Percentiles rank a stretch among this genome's conserved stretches.
Conservation (phyloP, 2,888 invertebrate genomes). For the Diaphora mendica region DNA sequence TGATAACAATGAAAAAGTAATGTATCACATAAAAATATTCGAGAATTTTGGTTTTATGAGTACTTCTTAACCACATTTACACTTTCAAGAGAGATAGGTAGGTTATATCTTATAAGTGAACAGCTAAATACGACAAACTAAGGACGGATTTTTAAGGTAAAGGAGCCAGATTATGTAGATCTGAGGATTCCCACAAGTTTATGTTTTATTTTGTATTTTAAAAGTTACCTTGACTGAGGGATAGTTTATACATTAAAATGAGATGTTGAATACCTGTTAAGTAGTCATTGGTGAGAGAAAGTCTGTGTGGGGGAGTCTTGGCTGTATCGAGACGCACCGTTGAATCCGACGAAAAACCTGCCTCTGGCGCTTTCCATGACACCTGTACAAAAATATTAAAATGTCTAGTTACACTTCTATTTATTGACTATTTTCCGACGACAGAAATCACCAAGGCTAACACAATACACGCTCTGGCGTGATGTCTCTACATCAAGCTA, state of each 20-base stretch:
- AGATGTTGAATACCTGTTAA: constrained; percentile 73
- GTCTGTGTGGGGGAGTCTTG: constrained; percentile 76
- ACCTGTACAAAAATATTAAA: constrained; percentile 58
- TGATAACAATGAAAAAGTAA: neutral
- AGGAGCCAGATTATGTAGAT: neutral
- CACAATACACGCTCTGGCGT: no score
- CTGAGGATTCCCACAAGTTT: neutral
- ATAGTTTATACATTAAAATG: neutral
- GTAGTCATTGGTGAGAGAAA: constrained; percentile 84
- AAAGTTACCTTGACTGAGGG: neutral
- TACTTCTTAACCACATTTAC: no score
- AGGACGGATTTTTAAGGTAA: neutral
- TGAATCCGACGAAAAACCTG: constrained; percentile 77
- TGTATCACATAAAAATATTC: neutral
- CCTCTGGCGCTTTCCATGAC: constrained; percentile 82
- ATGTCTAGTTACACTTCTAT: neutral
- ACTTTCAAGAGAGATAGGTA: neutral
- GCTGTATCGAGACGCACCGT: constrained; percentile 73
- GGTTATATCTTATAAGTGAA: neutral
- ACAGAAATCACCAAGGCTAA: no score
- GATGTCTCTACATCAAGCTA: no score
- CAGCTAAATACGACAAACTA: neutral
- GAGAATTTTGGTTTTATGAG: no score
- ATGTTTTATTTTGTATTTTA: neutral
- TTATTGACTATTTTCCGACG: neutral